phyloP scores from a whole-genome alignment of 2,888 invertebrate genomes.

The Poecilobothrus nobilitatus region DNA sequence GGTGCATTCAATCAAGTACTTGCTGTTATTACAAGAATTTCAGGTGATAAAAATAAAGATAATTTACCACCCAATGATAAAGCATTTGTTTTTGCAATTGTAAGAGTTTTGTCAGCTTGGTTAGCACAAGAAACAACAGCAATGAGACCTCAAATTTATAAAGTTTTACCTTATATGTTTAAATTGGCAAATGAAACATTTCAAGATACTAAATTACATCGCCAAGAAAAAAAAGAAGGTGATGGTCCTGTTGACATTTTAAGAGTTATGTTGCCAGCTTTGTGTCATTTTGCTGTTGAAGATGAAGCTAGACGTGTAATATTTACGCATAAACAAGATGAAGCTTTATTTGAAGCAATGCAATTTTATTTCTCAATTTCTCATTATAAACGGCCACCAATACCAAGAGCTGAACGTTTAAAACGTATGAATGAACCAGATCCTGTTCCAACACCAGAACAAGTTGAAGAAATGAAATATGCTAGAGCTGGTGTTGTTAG shows the following conservation, averaged over 20 bases:
- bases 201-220: constrained; percentile 59
- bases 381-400: constrained; percentile 71
- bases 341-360: constrained; percentile 68
- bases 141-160: constrained; percentile 73
- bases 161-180: constrained; percentile 72
- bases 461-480: constrained; percentile 74
- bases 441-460: constrained; percentile 62
- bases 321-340: constrained; percentile 68
- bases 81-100: constrained; percentile 73
- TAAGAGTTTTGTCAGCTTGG: constrained; percentile 81
- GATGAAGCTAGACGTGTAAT: constrained; percentile 76
- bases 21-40: constrained; percentile 61
- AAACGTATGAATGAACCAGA: constrained; percentile 68
- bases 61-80: constrained; percentile 60
- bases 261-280: constrained; percentile 74
- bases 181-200: constrained; percentile 74
- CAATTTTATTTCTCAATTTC: constrained; percentile 81
- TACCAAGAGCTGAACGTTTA: constrained; percentile 70
- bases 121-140: constrained; percentile 83
- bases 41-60: constrained; percentile 65
- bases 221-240: constrained; percentile 54
- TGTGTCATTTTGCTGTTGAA: constrained; percentile 87
- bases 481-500: constrained; percentile 78
- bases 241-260: constrained; percentile 60
- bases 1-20: constrained; percentile 80